Evolutionary conservation across 2,888 invertebrate genomes (phyloP).

Genomic region (Synergus umbraculus): DNA sequence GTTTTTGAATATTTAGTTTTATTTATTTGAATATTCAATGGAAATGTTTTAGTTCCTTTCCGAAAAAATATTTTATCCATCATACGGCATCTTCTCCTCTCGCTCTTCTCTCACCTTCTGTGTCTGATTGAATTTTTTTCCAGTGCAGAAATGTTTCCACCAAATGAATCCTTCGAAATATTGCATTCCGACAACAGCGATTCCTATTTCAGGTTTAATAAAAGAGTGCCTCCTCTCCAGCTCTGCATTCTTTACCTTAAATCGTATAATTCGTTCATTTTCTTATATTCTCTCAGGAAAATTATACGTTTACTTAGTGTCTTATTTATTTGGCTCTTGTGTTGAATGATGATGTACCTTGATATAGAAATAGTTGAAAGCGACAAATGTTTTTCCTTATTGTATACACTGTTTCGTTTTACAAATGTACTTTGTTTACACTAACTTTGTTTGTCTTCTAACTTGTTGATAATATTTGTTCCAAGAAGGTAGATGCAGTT

Average conservation of each 20-base stretch:
- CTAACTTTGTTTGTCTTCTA: too few relatives aligned
- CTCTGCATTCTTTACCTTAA: constrained; percentile 46
- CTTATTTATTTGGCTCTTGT: too few relatives aligned
- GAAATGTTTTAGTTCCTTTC: background rate
- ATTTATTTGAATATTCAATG: background rate
- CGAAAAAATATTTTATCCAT: constrained; percentile 39
- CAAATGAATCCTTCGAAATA: constrained; percentile 78
- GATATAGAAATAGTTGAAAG: too few relatives aligned
- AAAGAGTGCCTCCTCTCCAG: constrained; percentile 67
- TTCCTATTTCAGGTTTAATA: constrained; percentile 76
- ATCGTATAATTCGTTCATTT: background rate
- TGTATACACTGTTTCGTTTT: background rate
- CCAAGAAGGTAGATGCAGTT: background rate
- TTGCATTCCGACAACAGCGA: constrained; percentile 76
- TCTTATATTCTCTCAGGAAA: background rate
- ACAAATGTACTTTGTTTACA: background rate
- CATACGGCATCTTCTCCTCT: constrained; percentile 47
- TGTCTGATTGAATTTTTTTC: constrained; percentile 77
- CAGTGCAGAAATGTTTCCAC: constrained; percentile 76
- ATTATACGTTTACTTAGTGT: too few relatives aligned
- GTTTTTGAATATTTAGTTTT: too few relatives aligned
- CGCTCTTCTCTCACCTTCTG: constrained; percentile 61
- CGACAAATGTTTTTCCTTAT: background rate
- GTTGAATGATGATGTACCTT: too few relatives aligned
- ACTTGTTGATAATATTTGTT: background rate